Evolutionary conservation across 2,888 invertebrate genomes (phyloP).

Genomic region (Melolontha melolontha): DNA sequence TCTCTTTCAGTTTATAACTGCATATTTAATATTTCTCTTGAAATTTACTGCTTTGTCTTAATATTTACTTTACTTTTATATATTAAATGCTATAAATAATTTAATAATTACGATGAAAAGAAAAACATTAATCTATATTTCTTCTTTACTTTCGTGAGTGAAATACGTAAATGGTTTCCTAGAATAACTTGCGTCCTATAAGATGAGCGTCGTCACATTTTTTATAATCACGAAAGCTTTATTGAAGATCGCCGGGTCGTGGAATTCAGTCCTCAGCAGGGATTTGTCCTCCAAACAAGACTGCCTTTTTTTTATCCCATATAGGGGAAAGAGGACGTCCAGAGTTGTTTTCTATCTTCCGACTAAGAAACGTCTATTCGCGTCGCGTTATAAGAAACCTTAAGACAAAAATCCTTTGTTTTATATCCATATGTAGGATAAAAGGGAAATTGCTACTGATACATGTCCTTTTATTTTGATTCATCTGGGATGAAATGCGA

Average conservation of each 20-base stretch:
- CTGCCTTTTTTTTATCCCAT: conserved; percentile 21
- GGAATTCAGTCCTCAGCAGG: conserved; percentile 13
- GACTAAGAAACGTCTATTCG: conserved; percentile 18
- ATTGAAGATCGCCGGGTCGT: conserved; percentile 26
- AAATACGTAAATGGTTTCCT: too few species aligned
- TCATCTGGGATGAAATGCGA: conserved; percentile 20
- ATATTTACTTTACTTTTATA: too few species aligned
- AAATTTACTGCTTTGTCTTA: too few species aligned
- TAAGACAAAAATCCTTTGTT: conserved; percentile 32
- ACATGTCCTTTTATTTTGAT: conserved; percentile 33
- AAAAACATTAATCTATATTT: too few species aligned
- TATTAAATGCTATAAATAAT: too few species aligned
- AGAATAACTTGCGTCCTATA: too few species aligned
- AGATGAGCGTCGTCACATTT: conserved; percentile 13
- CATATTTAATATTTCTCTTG: too few species aligned
- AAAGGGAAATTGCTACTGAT: conserved; percentile 36
- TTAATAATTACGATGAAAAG: too few species aligned
- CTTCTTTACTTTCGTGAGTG: too few species aligned
- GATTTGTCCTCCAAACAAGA: conserved; percentile 25
- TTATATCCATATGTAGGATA: conserved; percentile 25
- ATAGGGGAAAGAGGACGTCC: background rate
- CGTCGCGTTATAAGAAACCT: conserved; percentile 26
- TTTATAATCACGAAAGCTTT: conserved; percentile 32
- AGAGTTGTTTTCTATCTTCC: conserved; percentile 33
- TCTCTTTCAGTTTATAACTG: too few species aligned